Base-by-base conservation (phyloP, 2,888 invertebrate genomes). In the Notodonta ziczac region DNA sequence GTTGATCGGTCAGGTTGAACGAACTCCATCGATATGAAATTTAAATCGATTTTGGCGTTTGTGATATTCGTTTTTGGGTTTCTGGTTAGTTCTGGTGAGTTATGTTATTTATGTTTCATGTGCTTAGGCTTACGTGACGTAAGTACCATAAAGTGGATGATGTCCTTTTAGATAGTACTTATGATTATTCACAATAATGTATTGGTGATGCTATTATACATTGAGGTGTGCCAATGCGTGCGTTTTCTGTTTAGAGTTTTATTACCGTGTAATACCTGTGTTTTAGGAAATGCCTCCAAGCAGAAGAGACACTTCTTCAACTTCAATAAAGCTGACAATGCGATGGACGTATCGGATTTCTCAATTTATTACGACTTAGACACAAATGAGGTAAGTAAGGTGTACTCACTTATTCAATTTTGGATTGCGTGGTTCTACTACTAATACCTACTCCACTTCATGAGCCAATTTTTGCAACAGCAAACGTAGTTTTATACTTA, bases 261-360 rank as follows among this genome's bases (percentile, higher is more conserved):
- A 10, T 42, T 10, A 42, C 9, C 10, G 2, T n/a, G 8, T 50
- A n/a, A 16, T 14, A 9, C 0, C n/a, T 13, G 2, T 32, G 39
- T 74, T 73, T 57, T 61, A 75, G 75, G 75, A 7, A 50, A 65
- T 59, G 68, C 73, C 8, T 63, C 63, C 12, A 61, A 53, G 54
- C 24, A 10, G 13, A 51, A 64, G 24, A 74, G 69, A 67, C 77
- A 73, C 53, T 73, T 78, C 74, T 72, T 74, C 76, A 69, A 74
- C 66, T 65, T 65, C 58, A 74, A 73, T 57, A 80, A 79, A 64
- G 76, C 79, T n/a, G 86, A 86, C 56, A 81, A 87, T 61, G 80
- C 84, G 8, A 91, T 93, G 88, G 94, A 94, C 69, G 90, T 93
- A 0, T 75, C 93, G 2, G 94, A 94, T 62, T 90, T 94, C 67